These are phyloP conservation scores for Selenia dentaria DNA, from an alignment of 2,888 invertebrate species.

Conservation along the genomic window DNA sequence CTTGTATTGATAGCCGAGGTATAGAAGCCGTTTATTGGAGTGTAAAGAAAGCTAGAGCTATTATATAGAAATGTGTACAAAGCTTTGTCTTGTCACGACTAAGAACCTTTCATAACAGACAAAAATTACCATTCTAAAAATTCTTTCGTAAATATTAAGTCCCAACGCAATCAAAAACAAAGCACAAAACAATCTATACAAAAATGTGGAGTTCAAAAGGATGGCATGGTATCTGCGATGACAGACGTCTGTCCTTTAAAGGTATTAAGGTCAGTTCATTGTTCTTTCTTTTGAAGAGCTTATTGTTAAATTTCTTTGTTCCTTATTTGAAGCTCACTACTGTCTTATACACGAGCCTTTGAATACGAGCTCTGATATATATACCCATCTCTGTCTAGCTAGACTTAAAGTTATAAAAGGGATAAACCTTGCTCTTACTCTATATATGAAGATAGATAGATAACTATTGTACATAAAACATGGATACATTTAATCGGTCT, in stretches of 20 bases:
- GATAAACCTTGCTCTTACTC: no score
- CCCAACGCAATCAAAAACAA: conserved; percentile 10
- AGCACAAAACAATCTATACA: conserved; percentile 8
- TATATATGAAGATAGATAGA: no score
- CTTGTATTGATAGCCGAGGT: no score
- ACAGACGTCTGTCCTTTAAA: conserved; percentile 21
- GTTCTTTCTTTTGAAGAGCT: conserved; percentile 22
- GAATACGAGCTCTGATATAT: no score
- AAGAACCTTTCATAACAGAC: neutral
- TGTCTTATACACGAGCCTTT: neutral
- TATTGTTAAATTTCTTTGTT: conserved; percentile 24
- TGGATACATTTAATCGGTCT: no score
- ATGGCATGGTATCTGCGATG: conserved; percentile 17
- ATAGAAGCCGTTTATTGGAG: no score
- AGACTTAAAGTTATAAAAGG: no score
- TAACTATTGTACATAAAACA: no score
- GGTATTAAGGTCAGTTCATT: conserved; percentile 16
- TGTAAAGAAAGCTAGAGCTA: no score
- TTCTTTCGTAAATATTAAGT: conserved; percentile 7
- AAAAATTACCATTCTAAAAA: conserved; percentile 1
- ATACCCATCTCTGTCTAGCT: no score
- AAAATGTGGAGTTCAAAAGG: conserved; percentile 14
- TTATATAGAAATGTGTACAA: no score
- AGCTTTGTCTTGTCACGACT: no score
- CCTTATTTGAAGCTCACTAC: conserved; percentile 11